Base-by-base conservation (phyloP, 2,888 invertebrate species). In the Rhorus exstirpatorius region DNA sequence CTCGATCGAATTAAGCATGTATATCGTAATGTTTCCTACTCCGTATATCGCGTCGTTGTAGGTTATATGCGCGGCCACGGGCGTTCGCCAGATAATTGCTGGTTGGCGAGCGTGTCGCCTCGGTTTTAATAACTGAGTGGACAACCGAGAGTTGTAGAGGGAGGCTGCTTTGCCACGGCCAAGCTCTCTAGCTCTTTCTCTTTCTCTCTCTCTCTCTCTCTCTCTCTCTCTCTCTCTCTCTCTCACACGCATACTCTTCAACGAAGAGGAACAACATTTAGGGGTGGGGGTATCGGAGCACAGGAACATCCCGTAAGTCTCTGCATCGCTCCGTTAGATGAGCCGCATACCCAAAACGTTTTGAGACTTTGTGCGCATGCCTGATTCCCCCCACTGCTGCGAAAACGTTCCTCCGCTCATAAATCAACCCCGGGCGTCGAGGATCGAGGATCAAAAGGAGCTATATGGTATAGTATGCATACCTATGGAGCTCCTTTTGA, bases 81-180 rank as follows among this genome's bases (percentile, higher is more conserved):
- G 88, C 91, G 91, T 88, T 90, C 89, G 89, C 87, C 89, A 87
- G 90, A 92, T 92, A 92, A 92, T 92, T 92, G 90, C 91, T 87
- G 89, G 92, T 91, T 92, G 88, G 87, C 85, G 87, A 88, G 89
- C 89, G 89, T 91, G 92, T 92, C 92, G 91, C 90, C 88, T 90
- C 87, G 88, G 90, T 91, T 92, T 92, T 92, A 92, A 92, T 92
- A 91, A 92, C 90, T 85, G 89, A 88, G 90, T 91, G 91, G 92
- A 91, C 91, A 92, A 89, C 88, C 87, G 90, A 88, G 87, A 86
- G 82, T 78, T 70, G 87, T 89, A 89, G 90, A 89, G 90, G 90
- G 91, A 89, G 89, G 89, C 85, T 87, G 87, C 85, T 86, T 76
- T 67, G 67, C 61, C 79, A 83, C 79, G 68, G 72, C 84, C 82